Conservation (phyloP, 2,113 vertebrate genomes). For the Marcusenius ussheri region DNA sequence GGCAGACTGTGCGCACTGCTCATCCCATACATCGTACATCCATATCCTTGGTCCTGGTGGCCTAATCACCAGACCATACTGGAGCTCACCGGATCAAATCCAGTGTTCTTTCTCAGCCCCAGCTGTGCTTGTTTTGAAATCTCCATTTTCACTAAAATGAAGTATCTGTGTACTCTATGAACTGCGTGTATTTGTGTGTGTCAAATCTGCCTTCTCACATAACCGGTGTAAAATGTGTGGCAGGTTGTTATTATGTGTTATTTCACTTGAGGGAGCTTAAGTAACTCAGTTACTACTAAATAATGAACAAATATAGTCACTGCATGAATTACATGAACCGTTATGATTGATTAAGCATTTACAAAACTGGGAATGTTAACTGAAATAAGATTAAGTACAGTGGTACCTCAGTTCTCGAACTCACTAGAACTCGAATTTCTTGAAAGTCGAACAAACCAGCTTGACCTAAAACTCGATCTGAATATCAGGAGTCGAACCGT, state of each 20-base stretch:
- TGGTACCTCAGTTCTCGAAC: no score
- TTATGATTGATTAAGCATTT: not conserved
- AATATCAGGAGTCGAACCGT: no score
- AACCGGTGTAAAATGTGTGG: not conserved
- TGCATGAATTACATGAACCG: not conserved
- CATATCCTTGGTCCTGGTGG: not conserved
- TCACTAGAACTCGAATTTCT: no score
- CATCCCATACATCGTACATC: not conserved
- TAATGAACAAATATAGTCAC: not conserved
- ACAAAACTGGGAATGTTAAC: not conserved
- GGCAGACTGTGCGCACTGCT: not conserved
- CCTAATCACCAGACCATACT: not conserved
- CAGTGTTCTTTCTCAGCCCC: not conserved
- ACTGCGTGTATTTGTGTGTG: not conserved
- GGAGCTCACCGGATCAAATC: not conserved
- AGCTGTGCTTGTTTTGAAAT: not conserved
- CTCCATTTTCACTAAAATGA: not conserved
- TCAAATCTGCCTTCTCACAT: not conserved
- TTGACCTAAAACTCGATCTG: no score
- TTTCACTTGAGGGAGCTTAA: not conserved
- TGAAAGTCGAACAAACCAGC: no score
- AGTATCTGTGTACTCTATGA: not conserved
- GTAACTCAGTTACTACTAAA: not conserved
- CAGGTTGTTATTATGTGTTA: not conserved
- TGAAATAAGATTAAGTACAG: not conserved